Evolutionary conservation across 1,140 invertebrate genomes (phyloP), one percentile per base, ranked within the genome.

Genomic region (Chymomyza costata): DNA sequence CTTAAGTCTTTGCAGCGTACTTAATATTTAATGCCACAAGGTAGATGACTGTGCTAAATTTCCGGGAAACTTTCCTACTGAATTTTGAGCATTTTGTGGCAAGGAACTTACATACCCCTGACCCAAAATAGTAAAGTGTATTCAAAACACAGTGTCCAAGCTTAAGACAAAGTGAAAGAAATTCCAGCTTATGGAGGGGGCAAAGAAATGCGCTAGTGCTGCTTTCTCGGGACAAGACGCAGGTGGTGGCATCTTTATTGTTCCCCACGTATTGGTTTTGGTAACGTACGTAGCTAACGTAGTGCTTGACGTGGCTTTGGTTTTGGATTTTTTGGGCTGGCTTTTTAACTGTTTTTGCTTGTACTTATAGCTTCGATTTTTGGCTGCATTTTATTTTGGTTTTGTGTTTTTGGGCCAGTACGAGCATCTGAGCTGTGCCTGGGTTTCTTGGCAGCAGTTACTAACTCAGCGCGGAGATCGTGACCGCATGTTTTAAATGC

Each of bases 401-500:
- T n/a, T n/a, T n/a, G n/a, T n/a, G n/a, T n/a, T n/a, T n/a, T n/a
- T n/a, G n/a, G n/a, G n/a, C n/a, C n/a, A n/a, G n/a, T n/a, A n/a
- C n/a, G n/a, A n/a, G n/a, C n/a, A n/a, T n/a, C n/a, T 28, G 25
- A 6, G 25, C 25, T 6, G 10, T 10, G 25, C 25, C 25, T 28
- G 25, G 5, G 25, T 10, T 57, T 61, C 55, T 63, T 14, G 15
- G 6, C 15, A 14, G 35, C 73, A 80, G 73, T 80, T 80, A 80
- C 73, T 80, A 80, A 80, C 73, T 80, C 74, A 80, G 73, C 68
- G 30, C 19, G 53, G 73, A 83, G 82, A 83, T 83, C 82, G 82
- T 83, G 82, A 83, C 82, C 82, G 82, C 82, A 82, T 83, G 82
- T 83, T 83, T 83, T 83, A 83, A 83, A 83, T 83, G 82, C 82